Conservation (phyloP, 2,113 vertebrate species). For the Onychostruthus taczanowskii region DNA sequence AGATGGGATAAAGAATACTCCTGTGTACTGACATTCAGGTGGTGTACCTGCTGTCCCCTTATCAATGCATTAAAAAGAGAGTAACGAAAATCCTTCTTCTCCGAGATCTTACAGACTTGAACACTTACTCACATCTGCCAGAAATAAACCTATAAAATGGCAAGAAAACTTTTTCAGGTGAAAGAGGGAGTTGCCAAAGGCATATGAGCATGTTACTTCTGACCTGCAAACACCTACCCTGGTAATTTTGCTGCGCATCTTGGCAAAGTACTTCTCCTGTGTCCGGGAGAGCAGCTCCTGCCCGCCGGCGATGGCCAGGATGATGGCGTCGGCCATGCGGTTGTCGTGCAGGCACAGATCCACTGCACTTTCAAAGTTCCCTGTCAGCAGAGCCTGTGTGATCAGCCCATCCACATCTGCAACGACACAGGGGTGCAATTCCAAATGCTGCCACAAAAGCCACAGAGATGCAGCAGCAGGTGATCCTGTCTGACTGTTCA, state of each 20-base stretch:
- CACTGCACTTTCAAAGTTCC: constrained; percentile 90
- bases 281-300: constrained; percentile 87
- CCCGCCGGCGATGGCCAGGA: constrained; percentile 92
- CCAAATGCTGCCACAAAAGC: background rate
- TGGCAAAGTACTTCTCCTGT: constrained; percentile 91
- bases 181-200: background rate
- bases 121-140: background rate
- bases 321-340: constrained; percentile 95
- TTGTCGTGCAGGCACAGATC: constrained; percentile 93
- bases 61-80: background rate
- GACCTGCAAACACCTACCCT: constrained; percentile 77
- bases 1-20: background rate
- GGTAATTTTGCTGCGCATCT: constrained; percentile 89
- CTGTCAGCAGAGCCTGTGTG: constrained; percentile 90
- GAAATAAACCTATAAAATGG: background rate
- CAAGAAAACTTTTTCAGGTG: background rate
- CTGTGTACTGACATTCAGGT: background rate
- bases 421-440: background rate
- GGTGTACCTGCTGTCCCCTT: background rate
- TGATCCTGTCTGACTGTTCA: background rate
- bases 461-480: background rate
- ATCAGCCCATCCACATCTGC: constrained; percentile 94
- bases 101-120: background rate
- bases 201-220: background rate
- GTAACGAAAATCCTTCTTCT: background rate